Evolutionary conservation across 2,888 invertebrate genomes (phyloP), one percentile per base, ranked within the genome.

Genomic region (Orchesella flavescens): DNA sequence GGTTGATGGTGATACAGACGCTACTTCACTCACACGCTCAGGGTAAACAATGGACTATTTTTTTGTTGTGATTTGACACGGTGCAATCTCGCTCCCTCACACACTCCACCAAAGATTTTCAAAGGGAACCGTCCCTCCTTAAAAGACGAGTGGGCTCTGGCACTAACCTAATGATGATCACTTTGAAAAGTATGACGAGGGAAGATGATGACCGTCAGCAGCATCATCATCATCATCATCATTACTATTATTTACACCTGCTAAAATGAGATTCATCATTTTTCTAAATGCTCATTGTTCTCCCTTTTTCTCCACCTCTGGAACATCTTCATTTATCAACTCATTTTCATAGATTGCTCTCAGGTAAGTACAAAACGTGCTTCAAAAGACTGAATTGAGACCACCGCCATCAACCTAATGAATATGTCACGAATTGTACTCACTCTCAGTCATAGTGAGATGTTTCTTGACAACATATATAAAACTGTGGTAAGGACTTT

Each of bases 271-370:
- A n/a, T n/a, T 53, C 53, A 53, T 53, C 53, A 66, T 66, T 43
- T 12, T 15, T 24, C 7, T 12, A 57, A 19, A 24, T 23, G 44
- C 69, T 7, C 79, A 79, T 79, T 79, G 79, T 79, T 79, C 79
- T 79, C 71, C 72, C 68, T 53, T 63, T 61, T 74, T 7, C 34
- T 34, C 34, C 34, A 4, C 34, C 7, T 17, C 82, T 75, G 75
- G 75, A 82, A 75, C 75, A 59, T 82, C 82, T 82, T 82, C 82
- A 82, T 82, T 75, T 71, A 76, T 81, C 81, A 81, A 75, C 74
- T 34, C 53, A 69, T 63, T 81, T 75, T 68, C 74, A 69, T 9
- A 9, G 46, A 10, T 53, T 34, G 34, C 34, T 34, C 7, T 34
- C 34, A 34, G 34, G 34, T 34, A 34, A 2, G n/a, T 4, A 44